A percentile compares a stretch with the other conserved stretches of the same genome.
phyloP scores from a whole-genome alignment of 2,797 vertebrate species.

The Bovichtus diacanthus region DNA sequence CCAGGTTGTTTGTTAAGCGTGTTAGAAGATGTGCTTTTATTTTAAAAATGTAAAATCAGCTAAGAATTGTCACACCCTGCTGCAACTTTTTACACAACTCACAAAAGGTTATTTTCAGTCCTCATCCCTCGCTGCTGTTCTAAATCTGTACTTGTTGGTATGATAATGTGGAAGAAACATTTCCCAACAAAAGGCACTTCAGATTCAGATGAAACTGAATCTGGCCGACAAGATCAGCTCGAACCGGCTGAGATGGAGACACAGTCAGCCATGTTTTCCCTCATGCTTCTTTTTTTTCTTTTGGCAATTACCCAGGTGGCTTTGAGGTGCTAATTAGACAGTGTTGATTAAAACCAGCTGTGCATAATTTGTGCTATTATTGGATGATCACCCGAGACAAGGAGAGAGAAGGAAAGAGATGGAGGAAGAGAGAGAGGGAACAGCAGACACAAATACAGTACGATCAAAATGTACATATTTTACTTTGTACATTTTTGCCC shows the following conservation, averaged over 20 bases:
- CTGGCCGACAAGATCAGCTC: slow-evolving; percentile 16
- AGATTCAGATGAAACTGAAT: slow-evolving; percentile 7
- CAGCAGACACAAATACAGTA: neutral
- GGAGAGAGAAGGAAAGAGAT: neutral
- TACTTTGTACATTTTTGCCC: neutral
- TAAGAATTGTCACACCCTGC: neutral
- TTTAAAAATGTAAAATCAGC: neutral
- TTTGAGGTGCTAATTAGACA: slow-evolving; percentile 76
- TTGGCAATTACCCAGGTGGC: slow-evolving; percentile 67
- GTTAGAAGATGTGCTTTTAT: neutral
- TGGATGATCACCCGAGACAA: slow-evolving; percentile 58
- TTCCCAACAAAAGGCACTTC: neutral
- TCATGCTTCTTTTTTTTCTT: slow-evolving; percentile 26
- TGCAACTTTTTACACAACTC: neutral
- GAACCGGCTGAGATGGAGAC: slow-evolving; percentile 1
- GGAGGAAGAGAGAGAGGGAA: neutral
- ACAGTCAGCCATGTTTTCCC: slow-evolving; percentile 37
- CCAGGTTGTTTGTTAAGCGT: too few relatives aligned
- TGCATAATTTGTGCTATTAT: slow-evolving; percentile 75
- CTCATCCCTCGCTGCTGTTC: neutral
- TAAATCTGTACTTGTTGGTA: neutral
- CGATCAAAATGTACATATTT: neutral
- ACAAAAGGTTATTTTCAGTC: neutral
- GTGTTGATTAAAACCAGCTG: slow-evolving; percentile 78
- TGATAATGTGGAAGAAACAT: slow-evolving; percentile 11